A percentile compares a stretch with the other conserved stretches of the same genome.
Conservation (phyloP, 2,888 invertebrate species). For the Harmothoe impar region DNA sequence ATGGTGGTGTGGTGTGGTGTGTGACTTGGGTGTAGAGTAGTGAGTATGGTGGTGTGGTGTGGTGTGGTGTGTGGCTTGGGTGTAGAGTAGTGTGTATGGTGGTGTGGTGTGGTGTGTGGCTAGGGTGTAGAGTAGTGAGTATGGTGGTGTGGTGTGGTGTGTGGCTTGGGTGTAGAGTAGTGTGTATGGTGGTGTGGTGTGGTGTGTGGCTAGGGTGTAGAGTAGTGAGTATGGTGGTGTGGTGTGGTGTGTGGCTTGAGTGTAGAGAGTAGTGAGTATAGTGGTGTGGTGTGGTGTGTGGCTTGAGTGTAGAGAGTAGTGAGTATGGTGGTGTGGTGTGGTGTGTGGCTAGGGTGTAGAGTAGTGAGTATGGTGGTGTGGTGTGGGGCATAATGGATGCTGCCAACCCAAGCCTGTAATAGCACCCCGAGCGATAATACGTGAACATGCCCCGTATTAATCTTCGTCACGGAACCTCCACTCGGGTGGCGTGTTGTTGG, state of each 20-base stretch:
- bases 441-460: constrained; percentile 16
- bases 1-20: neutral
- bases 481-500: neutral
- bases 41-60: neutral
- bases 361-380: neutral
- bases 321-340: neutral
- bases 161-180: neutral
- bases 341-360: neutral
- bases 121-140: too few relatives aligned
- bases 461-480: neutral
- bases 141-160: neutral
- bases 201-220: too few relatives aligned
- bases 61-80: neutral
- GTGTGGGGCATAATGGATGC: neutral
- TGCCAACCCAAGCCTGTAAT: constrained; percentile 19
- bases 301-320: neutral
- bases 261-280: neutral
- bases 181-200: neutral
- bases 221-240: too few relatives aligned
- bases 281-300: neutral
- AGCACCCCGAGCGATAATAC: neutral
- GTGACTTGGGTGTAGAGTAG: neutral
- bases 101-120: neutral
- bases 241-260: neutral
- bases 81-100: neutral